Percentiles rank a stretch among this genome's conserved stretches.
Evolutionary conservation across 2,113 vertebrate species (phyloP).

Genomic region (Turnix velox): DNA sequence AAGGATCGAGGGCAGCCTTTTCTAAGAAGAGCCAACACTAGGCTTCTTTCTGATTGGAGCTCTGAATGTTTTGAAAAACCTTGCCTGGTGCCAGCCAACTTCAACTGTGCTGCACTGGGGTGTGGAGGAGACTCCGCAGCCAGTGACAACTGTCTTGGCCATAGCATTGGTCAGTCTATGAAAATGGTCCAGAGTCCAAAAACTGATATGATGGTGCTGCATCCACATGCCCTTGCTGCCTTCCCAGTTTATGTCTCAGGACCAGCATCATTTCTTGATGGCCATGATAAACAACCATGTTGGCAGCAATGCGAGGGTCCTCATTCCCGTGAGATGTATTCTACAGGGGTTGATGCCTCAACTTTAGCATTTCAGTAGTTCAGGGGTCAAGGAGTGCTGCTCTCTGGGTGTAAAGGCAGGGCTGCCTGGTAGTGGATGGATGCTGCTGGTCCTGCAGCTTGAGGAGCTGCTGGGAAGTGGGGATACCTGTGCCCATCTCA

Average conservation of each 20-base stretch:
- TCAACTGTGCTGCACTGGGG: constrained; percentile 11
- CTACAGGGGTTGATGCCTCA: background rate
- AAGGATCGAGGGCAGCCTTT: constrained; percentile 40
- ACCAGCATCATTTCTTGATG: accelerated
- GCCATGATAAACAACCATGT: accelerated
- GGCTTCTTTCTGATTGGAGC: constrained; percentile 42
- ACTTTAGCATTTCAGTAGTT: accelerated
- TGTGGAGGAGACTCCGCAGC: constrained; percentile 40
- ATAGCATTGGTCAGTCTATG: background rate
- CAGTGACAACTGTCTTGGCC: constrained; percentile 60
- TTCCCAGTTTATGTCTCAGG: accelerated
- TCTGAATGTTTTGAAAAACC: constrained; percentile 48
- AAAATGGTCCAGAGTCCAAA: background rate
- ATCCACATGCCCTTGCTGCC: accelerated
- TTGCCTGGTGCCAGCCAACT: constrained; percentile 42
- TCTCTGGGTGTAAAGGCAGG: background rate
- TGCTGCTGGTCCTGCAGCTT: background rate
- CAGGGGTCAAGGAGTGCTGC: background rate
- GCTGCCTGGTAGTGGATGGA: accelerated
- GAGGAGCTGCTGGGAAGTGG: background rate
- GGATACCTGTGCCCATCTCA: background rate
- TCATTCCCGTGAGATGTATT: background rate
- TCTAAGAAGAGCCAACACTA: constrained; percentile 39
- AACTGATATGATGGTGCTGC: accelerated
- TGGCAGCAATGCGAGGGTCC: accelerated